Evolutionary conservation across 2,113 vertebrate species (phyloP).

Genomic region (Sarotherodon lohbergeri): DNA sequence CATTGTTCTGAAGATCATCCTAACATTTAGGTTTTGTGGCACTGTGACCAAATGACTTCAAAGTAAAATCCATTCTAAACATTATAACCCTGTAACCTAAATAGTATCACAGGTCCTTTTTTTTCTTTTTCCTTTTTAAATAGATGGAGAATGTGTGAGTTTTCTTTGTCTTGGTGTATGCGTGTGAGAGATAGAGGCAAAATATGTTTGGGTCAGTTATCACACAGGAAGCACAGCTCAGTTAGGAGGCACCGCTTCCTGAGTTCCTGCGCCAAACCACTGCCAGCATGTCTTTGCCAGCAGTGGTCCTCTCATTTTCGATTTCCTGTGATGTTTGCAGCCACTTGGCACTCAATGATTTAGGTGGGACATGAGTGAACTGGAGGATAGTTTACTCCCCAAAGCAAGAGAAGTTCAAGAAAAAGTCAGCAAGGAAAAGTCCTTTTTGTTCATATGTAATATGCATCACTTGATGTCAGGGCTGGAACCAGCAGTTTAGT

Average conservation of each 20-base stretch:
- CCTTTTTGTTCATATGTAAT: neutral
- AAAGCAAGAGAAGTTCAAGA: neutral
- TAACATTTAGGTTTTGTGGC: neutral
- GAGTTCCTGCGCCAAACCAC: slow-evolving; percentile 44
- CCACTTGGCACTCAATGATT: slow-evolving; percentile 2
- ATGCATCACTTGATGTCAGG: neutral
- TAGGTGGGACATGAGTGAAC: neutral
- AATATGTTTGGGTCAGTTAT: slow-evolving; percentile 61
- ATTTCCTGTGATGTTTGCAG: slow-evolving; percentile 33
- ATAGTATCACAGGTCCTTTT: neutral
- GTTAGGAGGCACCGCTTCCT: slow-evolving; percentile 63
- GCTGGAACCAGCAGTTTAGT: neutral
- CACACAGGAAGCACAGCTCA: slow-evolving; percentile 71
- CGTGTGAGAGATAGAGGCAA: neutral
- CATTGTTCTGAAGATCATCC: slow-evolving; percentile 2
- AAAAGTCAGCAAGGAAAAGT: neutral
- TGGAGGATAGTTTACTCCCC: neutral
- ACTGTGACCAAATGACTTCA: neutral
- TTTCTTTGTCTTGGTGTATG: neutral
- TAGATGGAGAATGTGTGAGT: neutral
- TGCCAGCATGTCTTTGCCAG: slow-evolving; percentile 46
- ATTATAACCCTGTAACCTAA: neutral
- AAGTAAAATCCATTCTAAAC: neutral
- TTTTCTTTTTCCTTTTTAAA: neutral
- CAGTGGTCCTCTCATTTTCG: slow-evolving; percentile 10